Conservation (phyloP, 2,888 invertebrate species). For the Cosmia pyralina region DNA sequence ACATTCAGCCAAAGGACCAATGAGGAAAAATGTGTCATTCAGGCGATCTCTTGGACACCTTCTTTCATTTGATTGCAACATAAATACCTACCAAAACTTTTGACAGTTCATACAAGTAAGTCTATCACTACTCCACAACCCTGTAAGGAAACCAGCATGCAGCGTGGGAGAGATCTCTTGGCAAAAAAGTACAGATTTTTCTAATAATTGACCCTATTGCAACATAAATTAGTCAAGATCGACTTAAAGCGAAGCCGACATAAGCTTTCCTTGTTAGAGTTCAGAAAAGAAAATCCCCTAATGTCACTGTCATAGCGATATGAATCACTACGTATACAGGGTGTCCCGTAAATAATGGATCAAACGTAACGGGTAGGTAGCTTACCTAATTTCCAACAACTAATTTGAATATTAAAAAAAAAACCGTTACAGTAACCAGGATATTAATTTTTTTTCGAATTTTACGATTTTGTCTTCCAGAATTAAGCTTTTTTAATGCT, state of each 20-base stretch:
- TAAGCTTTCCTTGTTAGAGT: constrained; percentile 48
- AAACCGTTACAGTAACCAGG: too few species aligned
- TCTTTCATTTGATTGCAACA: constrained; percentile 29
- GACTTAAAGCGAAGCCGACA: constrained; percentile 5
- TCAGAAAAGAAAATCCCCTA: constrained; percentile 27
- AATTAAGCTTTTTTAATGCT: too few species aligned
- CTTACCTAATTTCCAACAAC: too few species aligned
- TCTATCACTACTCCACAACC: constrained; percentile 6
- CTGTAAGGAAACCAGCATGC: constrained; percentile 31
- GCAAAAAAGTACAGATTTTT: background rate
- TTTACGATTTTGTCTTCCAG: too few species aligned
- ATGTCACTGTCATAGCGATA: constrained; percentile 16
- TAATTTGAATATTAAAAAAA: too few species aligned
- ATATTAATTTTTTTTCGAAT: too few species aligned
- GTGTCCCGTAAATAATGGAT: too few species aligned
- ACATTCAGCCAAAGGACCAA: background rate
- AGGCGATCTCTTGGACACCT: background rate
- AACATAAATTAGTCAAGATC: constrained; percentile 48
- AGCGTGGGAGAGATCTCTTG: constrained; percentile 28
- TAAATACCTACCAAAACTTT: constrained; percentile 11
- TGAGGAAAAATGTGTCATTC: background rate
- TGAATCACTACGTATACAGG: constrained; percentile 25
- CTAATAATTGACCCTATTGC: constrained; percentile 26
- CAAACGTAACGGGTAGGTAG: too few species aligned
- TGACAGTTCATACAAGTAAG: background rate